Evolutionary conservation across 1,140 invertebrate genomes (phyloP).

Genomic region (Brachionus rotundiformis): DNA sequence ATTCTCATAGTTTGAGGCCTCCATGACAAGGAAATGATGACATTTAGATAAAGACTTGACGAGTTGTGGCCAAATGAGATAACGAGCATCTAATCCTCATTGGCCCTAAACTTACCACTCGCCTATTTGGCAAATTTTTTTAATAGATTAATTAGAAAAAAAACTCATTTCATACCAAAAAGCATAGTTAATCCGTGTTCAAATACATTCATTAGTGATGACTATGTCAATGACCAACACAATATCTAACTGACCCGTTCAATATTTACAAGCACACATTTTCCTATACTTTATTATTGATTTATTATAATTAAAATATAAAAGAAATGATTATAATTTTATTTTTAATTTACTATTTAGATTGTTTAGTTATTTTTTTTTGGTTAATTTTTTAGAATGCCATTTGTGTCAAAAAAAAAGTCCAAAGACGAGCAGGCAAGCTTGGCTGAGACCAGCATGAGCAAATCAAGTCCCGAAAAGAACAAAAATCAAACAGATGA

Average conservation of each 20-base stretch:
- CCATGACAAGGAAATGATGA: not conserved
- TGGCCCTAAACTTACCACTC: not conserved
- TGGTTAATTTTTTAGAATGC: conserved; percentile 6
- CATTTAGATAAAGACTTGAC: not conserved
- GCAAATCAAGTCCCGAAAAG: conserved; percentile 6
- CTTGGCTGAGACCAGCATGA: not conserved
- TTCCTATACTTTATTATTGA: conserved; percentile 9
- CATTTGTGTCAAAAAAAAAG: conserved; percentile 32
- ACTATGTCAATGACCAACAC: not conserved
- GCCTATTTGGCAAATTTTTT: conserved; percentile 10
- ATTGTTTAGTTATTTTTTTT: conserved; percentile 13
- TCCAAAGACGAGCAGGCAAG: conserved; percentile 24
- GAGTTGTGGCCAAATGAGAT: conserved; percentile 2
- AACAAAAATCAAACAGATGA: not conserved
- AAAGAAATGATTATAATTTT: not conserved
- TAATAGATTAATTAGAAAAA: conserved; percentile 17
- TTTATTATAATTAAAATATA: conserved; percentile 9
- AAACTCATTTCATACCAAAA: conserved; percentile 8
- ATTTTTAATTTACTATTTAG: conserved; percentile 6
- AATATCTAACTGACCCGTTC: conserved; percentile 19
- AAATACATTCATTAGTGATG: conserved; percentile 16
- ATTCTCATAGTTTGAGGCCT: not conserved
- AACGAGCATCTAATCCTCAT: not conserved
- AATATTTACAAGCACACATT: conserved; percentile 9
- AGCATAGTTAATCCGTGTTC: conserved; percentile 28